Base-by-base conservation (phyloP, 2,113 vertebrate species). In the Dasyprocta punctata region DNA sequence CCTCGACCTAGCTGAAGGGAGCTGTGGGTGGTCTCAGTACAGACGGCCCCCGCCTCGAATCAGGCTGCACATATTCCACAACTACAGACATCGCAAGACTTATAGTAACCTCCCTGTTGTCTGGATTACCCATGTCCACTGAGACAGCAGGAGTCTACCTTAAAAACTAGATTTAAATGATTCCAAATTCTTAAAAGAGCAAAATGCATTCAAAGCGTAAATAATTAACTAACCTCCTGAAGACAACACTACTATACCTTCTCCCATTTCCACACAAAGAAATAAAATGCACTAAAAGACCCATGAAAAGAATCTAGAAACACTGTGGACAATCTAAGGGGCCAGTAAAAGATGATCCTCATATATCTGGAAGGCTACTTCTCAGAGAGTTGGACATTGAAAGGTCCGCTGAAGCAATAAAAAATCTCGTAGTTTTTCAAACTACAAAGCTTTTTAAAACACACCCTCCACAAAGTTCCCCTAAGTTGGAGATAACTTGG, bases 161-260 rank as follows among this genome's bases (percentile, higher is more conserved):
- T 85, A 85, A 61, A 89, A 36, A 58, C 56, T 33, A 91, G 75
- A 89, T 33, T 49, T 44, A 94, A 56, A 47, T 89, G 28, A 93
- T 58, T 56, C 49, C 28, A 95, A 96, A 54, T 28, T 58, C 60
- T 61, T 89, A 65, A 63, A 65, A 86, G 80, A 56, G 41, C 12
- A 12, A 96, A 94, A 75, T 24, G 7, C 20, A 61, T 1, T 67
- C 22, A 33, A 96, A 56, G 5, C 77, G 10, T 22, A 67, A 61
- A 69, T 56, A 89, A 85, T 77, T n/a, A 86, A 77, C 20, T 61
- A 75, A 49, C 9, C 67, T 63, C 95, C 83, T 77, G 80, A 95
- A 82, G 63, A 85, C 38, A 78, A 38, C 60, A 80, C 41, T 69
- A 89, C 19, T 52, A 8, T 47, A 86, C 3, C 82, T 47, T 63